Conservation (phyloP, 2,113 vertebrate genomes). For the Clupea harengus region DNA sequence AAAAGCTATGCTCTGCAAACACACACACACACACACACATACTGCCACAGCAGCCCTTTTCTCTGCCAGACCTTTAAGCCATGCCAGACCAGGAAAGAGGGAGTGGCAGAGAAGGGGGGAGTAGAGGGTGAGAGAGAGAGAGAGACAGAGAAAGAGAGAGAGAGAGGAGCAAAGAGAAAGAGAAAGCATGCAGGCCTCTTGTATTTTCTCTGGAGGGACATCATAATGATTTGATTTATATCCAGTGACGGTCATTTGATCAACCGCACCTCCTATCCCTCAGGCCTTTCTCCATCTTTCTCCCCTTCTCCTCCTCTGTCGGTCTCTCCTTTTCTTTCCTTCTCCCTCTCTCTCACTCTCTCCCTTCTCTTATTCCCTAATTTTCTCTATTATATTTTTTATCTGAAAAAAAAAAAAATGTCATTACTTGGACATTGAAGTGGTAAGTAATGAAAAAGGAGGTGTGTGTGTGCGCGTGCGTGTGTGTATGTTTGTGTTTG, state of each 20-base stretch:
- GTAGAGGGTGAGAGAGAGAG: constrained; percentile 24
- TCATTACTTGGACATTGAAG: constrained; percentile 37
- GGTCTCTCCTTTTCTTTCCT: constrained; percentile 9
- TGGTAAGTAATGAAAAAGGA: constrained; percentile 29
- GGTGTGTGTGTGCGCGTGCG: background rate
- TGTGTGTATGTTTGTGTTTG: no score
- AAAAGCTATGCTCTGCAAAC: constrained; percentile 38
- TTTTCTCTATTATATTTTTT: background rate
- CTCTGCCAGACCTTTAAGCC: constrained; percentile 20
- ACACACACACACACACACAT: constrained; percentile 33
- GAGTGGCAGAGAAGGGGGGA: constrained; percentile 27
- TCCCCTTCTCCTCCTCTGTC: constrained; percentile 16
- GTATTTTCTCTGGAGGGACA: constrained; percentile 42
- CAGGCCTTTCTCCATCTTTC: constrained; percentile 26
- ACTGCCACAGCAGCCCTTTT: constrained; percentile 37
- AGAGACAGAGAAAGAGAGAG: constrained; percentile 16
- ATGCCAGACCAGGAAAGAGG: background rate
- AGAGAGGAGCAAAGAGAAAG: constrained; percentile 7
- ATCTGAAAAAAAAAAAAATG: constrained; percentile 40
- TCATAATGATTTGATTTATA: constrained; percentile 56
- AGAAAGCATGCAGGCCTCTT: constrained; percentile 33
- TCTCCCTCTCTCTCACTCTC: background rate
- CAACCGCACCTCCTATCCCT: constrained; percentile 29
- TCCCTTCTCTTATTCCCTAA: background rate
- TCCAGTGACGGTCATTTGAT: constrained; percentile 48